A percentile compares a stretch with the other conserved stretches of the same genome.
Conservation (phyloP, 2,797 vertebrate species). For the Enteromius paludinosus region DNA sequence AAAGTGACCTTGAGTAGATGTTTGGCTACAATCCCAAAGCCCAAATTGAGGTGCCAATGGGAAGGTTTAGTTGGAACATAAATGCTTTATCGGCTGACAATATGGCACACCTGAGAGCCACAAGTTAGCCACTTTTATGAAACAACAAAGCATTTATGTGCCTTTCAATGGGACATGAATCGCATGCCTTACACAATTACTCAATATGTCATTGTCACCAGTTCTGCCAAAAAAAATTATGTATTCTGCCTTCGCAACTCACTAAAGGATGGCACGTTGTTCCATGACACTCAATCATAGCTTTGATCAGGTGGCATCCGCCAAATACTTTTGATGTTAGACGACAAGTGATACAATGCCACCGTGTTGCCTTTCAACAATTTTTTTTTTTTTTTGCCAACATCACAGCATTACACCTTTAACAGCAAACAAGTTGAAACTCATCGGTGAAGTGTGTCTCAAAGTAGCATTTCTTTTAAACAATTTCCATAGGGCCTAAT, state of each 20-base stretch:
- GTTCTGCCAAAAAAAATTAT: constrained; percentile 21
- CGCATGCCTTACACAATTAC: constrained; percentile 17
- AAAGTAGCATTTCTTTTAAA: constrained; percentile 49
- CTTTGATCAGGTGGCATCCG: constrained; percentile 48
- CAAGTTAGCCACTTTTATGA: constrained; percentile 25
- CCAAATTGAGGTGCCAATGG: constrained; percentile 72
- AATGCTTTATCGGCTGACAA: constrained; percentile 23
- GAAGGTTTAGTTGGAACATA: constrained; percentile 72
- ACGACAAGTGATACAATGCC: constrained; percentile 16
- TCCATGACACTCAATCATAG: constrained; percentile 34
- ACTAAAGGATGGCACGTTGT: constrained; percentile 27
- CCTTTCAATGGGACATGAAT: constrained; percentile 29
- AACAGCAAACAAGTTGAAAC: constrained; percentile 24
- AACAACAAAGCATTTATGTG: constrained; percentile 33
- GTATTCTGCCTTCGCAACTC: constrained; percentile 21
- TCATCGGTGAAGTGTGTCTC: constrained; percentile 24
- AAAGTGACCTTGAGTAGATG: constrained; percentile 78
- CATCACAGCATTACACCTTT: constrained; percentile 34
- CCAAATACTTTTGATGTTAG: constrained; percentile 47
- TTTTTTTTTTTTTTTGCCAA: constrained; percentile 27
- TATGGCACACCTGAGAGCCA: constrained; percentile 23
- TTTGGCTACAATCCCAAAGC: constrained; percentile 74
- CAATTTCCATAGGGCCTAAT: constrained; percentile 41
- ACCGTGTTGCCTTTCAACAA: constrained; percentile 33
- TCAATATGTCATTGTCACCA: constrained; percentile 12